These are phyloP conservation scores for Alaudala cheleensis DNA, from an alignment of 2,113 vertebrate species.

Conservation along the genomic window DNA sequence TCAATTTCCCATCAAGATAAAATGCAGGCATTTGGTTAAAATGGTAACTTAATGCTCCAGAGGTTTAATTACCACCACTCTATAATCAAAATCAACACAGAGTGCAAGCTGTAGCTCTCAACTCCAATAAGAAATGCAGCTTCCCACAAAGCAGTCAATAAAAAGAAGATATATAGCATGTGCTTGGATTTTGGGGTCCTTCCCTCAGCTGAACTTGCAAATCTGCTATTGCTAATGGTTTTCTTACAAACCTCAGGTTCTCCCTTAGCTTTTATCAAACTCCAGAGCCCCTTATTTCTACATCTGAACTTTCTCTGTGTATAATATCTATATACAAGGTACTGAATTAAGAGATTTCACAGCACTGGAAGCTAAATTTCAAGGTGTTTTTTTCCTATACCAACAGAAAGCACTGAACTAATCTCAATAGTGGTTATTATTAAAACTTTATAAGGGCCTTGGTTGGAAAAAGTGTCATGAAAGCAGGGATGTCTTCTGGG, in stretches of 20 bases:
- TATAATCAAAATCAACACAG: conserved; percentile 2
- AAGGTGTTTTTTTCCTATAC: not conserved
- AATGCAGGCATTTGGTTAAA: conserved; percentile 59
- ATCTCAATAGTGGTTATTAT: not conserved
- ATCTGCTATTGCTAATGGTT: not conserved
- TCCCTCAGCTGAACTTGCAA: not conserved
- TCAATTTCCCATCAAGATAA: conserved; percentile 51
- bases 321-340: not conserved
- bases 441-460: not conserved
- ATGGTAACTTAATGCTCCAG: conserved; percentile 58
- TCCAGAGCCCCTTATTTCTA: not conserved
- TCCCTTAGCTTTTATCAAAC: not conserved
- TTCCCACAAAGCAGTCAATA: not conserved
- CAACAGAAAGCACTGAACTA: not conserved
- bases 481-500: not conserved
- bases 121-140: not conserved
- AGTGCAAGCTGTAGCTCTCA: not conserved
- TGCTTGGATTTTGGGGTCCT: not conserved
- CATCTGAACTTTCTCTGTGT: not conserved
- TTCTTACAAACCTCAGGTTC: not conserved
- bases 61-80: conserved; percentile 57
- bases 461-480: not conserved
- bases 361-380: not conserved
- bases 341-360: not conserved
- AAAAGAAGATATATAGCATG: not conserved